A percentile compares a stretch with the other conserved stretches of the same genome.
These are phyloP conservation scores for Fragum fragum DNA, from an alignment of 2,888 invertebrate species.

Conservation along the genomic window DNA sequence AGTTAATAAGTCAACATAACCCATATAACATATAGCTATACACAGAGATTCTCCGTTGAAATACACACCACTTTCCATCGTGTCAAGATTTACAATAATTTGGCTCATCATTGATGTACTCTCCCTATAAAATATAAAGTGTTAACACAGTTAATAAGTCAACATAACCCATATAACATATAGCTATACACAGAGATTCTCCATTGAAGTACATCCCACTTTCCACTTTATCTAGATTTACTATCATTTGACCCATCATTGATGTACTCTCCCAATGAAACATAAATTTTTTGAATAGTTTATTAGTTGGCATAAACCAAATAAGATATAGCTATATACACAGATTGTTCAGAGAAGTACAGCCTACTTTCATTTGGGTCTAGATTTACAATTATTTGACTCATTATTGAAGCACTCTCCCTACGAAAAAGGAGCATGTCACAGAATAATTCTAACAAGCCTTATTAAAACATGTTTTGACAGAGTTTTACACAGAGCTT, in stretches of 20 bases:
- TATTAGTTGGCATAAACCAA: no score
- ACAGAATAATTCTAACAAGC: no score
- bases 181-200: no score
- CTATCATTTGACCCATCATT: slow-evolving; percentile 92
- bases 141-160: no score
- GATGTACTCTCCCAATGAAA: slow-evolving; percentile 91
- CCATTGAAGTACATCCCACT: slow-evolving; percentile 89
- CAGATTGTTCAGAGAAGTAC: slow-evolving; percentile 90
- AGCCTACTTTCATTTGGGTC: slow-evolving; percentile 90
- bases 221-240: slow-evolving; percentile 92
- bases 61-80: slow-evolving; percentile 88
- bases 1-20: no score
- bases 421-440: no score
- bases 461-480: no score
- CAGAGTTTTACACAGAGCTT: no score
- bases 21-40: slow-evolving; percentile 91
- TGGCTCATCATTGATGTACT: slow-evolving; percentile 94
- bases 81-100: slow-evolving; percentile 92
- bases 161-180: no score
- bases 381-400: slow-evolving; percentile 93
- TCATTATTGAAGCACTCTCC: slow-evolving; percentile 93
- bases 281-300: no score
- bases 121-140: slow-evolving; percentile 88
- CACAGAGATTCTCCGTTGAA: slow-evolving; percentile 91
- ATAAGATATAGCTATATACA: slow-evolving; percentile 91